phyloP scores from a whole-genome alignment of 2,888 invertebrate species.

The Cetonia aurata region DNA sequence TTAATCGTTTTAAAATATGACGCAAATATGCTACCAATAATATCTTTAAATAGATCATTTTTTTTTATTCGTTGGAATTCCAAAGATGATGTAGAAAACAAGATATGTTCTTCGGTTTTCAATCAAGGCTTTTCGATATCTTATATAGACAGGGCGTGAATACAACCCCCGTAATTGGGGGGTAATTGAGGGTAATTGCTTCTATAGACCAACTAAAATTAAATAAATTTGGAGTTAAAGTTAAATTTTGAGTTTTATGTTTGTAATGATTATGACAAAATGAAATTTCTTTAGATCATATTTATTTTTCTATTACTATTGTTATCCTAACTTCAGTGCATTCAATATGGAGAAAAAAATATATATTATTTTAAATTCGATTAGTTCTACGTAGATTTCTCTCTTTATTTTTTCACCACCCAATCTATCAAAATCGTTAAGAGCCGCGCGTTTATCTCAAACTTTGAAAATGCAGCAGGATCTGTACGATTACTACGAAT shows the following conservation, averaged over 20 bases:
- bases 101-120: neutral
- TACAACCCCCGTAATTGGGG: too few relatives aligned
- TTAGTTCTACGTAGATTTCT: too few relatives aligned
- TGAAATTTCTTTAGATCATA: too few relatives aligned
- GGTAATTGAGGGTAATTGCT: too few relatives aligned
- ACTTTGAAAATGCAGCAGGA: constrained; percentile 34
- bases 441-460: neutral
- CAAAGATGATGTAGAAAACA: constrained; percentile 9
- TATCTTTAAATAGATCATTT: constrained; percentile 34
- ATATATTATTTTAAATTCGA: too few relatives aligned
- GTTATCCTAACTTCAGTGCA: too few relatives aligned
- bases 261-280: too few relatives aligned
- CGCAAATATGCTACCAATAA: constrained; percentile 30
- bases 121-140: neutral
- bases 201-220: too few relatives aligned
- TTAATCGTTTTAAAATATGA: constrained; percentile 38
- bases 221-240: too few relatives aligned
- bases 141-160: neutral
- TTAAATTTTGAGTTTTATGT: too few relatives aligned
- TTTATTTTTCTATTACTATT: too few relatives aligned
- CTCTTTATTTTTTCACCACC: neutral
- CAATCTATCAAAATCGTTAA: neutral
- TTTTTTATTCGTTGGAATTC: constrained; percentile 15
- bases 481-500: constrained; percentile 41
- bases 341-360: too few relatives aligned